These are phyloP conservation scores for Eupithecia subfuscata DNA, from an alignment of 2,888 invertebrate species.

Conservation along the genomic window DNA sequence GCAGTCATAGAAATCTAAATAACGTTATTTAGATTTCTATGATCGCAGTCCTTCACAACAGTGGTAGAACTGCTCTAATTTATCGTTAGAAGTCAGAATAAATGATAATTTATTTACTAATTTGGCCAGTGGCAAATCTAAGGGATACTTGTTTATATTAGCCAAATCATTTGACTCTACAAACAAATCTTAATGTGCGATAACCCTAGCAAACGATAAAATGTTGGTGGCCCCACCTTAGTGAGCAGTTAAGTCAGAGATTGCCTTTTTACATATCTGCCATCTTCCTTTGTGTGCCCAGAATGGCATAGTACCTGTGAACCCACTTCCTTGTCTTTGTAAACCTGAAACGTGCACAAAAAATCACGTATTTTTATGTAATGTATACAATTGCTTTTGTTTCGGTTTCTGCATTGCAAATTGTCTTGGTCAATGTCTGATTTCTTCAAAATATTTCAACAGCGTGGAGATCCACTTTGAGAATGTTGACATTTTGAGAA, in stretches of 20 bases:
- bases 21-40: too few species aligned
- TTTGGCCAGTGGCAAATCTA: not conserved
- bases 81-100: not conserved
- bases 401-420: slow-evolving; percentile 8
- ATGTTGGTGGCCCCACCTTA: not conserved
- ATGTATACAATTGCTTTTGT: slow-evolving; percentile 18
- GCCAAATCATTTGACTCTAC: not conserved
- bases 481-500: not conserved
- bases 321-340: slow-evolving; percentile 27
- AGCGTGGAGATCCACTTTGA: not conserved
- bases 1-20: too few species aligned
- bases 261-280: slow-evolving; percentile 22
- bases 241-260: not conserved
- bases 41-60: not conserved
- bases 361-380: slow-evolving; percentile 30
- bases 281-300: slow-evolving; percentile 25
- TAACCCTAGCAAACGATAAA: not conserved
- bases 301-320: slow-evolving; percentile 16
- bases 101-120: not conserved
- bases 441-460: not conserved
- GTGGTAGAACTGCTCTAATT: not conserved
- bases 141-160: not conserved
- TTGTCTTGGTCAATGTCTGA: slow-evolving; percentile 6
- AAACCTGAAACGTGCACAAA: slow-evolving; percentile 22
- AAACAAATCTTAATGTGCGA: not conserved